Evolutionary conservation across 1,140 invertebrate genomes (phyloP), one percentile per base, ranked within the genome.

Genomic region (Drosophila truncata): DNA sequence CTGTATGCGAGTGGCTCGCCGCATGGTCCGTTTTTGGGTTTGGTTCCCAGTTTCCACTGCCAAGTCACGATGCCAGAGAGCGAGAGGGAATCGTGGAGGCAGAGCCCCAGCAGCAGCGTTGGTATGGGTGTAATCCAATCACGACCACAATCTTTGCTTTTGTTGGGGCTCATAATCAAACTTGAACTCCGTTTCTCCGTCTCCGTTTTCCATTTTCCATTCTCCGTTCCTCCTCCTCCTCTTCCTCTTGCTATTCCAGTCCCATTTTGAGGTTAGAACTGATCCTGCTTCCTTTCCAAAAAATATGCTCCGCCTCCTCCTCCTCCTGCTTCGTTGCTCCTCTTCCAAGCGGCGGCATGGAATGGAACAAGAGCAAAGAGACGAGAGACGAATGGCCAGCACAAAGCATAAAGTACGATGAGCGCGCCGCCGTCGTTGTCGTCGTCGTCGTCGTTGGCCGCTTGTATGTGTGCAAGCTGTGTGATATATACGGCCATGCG

Each of bases 381-480:
- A 62, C 23, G 25, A 62, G 60, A 50, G 46, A 29, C 73, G 62
- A 77, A 77, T 77, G 73, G 62, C 62, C 74, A 77, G 73, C 74
- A 46, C 54, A 77, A 77, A 77, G 74, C 73, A 29, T 44, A 77
- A 52, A 77, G 54, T 41, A 54, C 74, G 72, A 76, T 76, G 73
- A 77, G 46, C 73, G 73, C 71, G 52, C 63, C 73, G 44, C 37
- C 57, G 59, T 61, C 39, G 46, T 54, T 13, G 47, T 50, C 13
- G 49, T 49, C 9, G 31, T 27, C 14, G 60, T 27, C n/a, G 31
- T 31, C 29, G 50, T 23, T 20, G 14, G 20, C 9, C 20, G 20
- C 33, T n/a, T 42, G 39, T 60, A 18, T 65, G 52, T 59, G 37
- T 64, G 37, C 9, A 16, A 25, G 20, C 20, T 57, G 33, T 37